Conservation (phyloP, 2,888 invertebrate species). For the Zygothrica quintamaculata region DNA sequence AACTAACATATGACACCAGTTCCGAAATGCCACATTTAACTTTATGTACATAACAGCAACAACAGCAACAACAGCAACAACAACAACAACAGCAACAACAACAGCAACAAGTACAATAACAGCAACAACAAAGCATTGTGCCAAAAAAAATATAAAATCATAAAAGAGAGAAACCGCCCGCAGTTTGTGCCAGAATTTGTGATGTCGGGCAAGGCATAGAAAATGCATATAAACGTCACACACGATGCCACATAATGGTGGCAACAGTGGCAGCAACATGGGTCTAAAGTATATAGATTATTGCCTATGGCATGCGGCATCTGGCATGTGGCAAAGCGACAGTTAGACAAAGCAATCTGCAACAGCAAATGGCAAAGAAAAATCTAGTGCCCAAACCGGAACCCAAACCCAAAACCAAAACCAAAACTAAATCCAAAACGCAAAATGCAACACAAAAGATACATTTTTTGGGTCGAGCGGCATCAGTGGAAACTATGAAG, state of each 20-base stretch:
- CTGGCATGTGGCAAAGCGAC: constrained; percentile 9
- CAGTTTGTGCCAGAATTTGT: constrained; percentile 47
- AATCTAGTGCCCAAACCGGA: constrained; percentile 12
- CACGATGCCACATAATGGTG: constrained; percentile 37
- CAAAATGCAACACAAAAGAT: constrained; percentile 38
- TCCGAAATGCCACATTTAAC: constrained; percentile 28
- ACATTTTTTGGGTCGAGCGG: constrained; percentile 52
- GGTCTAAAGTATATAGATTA: constrained; percentile 56
- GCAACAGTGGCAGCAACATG: constrained; percentile 40
- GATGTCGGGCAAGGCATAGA: constrained; percentile 30
- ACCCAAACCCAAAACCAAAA: constrained; percentile 25
- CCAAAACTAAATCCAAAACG: constrained; percentile 20
- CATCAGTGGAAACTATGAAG: constrained; percentile 24
- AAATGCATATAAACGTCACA: constrained; percentile 62
- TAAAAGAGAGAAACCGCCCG: constrained; percentile 27
- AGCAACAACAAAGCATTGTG: neutral
- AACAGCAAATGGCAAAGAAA: constrained; percentile 28
- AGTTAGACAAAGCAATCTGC: constrained; percentile 28
- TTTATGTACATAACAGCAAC: constrained; percentile 2
- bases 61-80: constrained; percentile 15
- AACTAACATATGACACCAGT: constrained; percentile 18
- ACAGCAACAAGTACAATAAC: constrained; percentile 13
- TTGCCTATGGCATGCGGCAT: constrained; percentile 55
- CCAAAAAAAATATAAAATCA: constrained; percentile 16
- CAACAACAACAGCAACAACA: constrained; percentile 1